Evolutionary conservation across 2,888 invertebrate species (phyloP).

Genomic region (Eupithecia pulchellata): DNA sequence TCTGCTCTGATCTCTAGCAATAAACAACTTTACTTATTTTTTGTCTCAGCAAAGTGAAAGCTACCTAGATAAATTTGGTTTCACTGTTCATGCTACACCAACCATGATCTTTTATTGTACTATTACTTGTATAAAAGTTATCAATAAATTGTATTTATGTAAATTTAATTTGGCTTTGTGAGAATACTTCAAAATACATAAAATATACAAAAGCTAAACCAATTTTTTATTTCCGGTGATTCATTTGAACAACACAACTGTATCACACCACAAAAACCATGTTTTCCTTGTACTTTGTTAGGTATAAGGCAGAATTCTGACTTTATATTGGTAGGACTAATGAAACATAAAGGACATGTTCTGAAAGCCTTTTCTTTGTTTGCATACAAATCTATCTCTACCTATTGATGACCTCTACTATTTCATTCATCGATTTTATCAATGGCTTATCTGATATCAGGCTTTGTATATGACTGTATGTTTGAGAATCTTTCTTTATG

Average conservation of each 20-base stretch:
- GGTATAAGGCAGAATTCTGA: neutral
- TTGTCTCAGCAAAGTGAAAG: constrained; percentile 67
- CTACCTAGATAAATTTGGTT: constrained; percentile 70
- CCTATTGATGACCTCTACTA: constrained; percentile 25
- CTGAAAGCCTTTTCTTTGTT: neutral
- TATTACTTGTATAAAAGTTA: constrained; percentile 83
- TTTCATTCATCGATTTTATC: constrained; percentile 40
- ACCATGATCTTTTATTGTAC: constrained; percentile 69
- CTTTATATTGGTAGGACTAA: neutral
- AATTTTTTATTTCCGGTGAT: constrained; percentile 75
- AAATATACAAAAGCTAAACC: constrained; percentile 79
- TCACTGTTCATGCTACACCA: constrained; percentile 55
- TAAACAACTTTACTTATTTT: constrained; percentile 68
- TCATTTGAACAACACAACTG: constrained; percentile 8
- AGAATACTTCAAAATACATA: constrained; percentile 84
- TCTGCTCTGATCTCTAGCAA: constrained; percentile 78
- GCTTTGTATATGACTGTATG: neutral
- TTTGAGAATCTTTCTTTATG: neutral
- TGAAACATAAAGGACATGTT: neutral
- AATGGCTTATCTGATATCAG: constrained; percentile 25
- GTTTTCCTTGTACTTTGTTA: constrained; percentile 1
- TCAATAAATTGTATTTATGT: constrained; percentile 84
- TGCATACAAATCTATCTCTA: constrained; percentile 10
- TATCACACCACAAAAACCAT: neutral
- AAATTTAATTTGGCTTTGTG: constrained; percentile 85